Percentiles rank a stretch among this genome's conserved stretches.
phyloP scores from a whole-genome alignment of 2,797 vertebrate genomes.

The Sorex maritimensis region DNA sequence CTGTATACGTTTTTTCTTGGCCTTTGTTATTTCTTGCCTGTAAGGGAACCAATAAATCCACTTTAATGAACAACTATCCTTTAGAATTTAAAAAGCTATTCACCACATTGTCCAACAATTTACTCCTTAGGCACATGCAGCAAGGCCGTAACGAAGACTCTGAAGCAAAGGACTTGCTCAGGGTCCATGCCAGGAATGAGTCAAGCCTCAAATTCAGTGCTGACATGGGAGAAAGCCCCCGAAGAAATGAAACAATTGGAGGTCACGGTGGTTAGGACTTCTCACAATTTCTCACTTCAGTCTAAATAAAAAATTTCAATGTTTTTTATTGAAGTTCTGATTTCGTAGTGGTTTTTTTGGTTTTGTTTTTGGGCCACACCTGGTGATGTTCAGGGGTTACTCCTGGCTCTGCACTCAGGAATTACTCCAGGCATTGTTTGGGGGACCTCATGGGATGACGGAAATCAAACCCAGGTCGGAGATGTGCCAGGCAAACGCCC shows the following conservation, averaged over 20 bases:
- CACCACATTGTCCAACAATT: neutral
- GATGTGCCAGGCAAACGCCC: too few relatives aligned
- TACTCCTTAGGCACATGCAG: neutral
- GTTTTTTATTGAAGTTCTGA: too few relatives aligned
- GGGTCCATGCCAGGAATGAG: neutral
- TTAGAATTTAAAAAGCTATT: neutral
- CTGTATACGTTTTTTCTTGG: constrained; percentile 90
- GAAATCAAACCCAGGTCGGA: too few relatives aligned
- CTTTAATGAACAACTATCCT: neutral
- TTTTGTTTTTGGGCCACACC: too few relatives aligned
- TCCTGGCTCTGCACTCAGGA: too few relatives aligned
- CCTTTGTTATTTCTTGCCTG: constrained; percentile 92
- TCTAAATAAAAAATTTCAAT: neutral
- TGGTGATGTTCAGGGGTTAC: too few relatives aligned
- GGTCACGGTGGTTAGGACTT: neutral
- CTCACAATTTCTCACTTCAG: neutral
- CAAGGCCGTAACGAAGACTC: neutral
- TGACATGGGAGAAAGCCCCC: neutral
- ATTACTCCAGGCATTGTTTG: too few relatives aligned
- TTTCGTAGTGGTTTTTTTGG: too few relatives aligned
- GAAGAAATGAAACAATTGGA: neutral
- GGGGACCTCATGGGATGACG: too few relatives aligned
- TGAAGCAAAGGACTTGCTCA: neutral
- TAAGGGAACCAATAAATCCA: constrained; percentile 72
- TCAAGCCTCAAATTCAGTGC: neutral